phyloP scores from a whole-genome alignment of 2,888 invertebrate genomes.

The Chrysolina haemoptera region DNA sequence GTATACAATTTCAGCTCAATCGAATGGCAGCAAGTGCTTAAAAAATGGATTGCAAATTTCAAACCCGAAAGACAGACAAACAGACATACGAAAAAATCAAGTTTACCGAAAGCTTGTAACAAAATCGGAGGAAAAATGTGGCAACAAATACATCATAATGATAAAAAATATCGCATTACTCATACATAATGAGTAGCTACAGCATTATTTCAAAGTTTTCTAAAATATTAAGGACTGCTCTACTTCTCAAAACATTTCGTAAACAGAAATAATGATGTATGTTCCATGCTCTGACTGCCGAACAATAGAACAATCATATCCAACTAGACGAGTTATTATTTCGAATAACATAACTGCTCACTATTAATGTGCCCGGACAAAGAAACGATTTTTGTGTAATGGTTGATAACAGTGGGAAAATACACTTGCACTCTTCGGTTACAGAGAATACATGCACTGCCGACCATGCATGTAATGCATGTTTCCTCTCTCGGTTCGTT shows the following conservation, averaged over 20 bases:
- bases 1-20: too few relatives aligned
- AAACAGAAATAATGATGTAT: constrained; percentile 1
- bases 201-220: not conserved
- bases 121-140: too few relatives aligned
- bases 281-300: not conserved
- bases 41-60: too few relatives aligned
- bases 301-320: constrained; percentile 9
- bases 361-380: not conserved
- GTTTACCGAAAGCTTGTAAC: too few relatives aligned
- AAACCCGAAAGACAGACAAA: too few relatives aligned
- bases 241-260: not conserved
- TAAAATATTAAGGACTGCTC: not conserved
- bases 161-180: not conserved
- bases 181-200: too few relatives aligned
- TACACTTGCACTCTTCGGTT: constrained; percentile 18
- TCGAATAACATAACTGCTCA: constrained; percentile 9
- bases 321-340: constrained; percentile 2
- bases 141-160: not conserved
- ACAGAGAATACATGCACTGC: constrained; percentile 9
- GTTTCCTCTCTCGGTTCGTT: not conserved
- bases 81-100: too few relatives aligned
- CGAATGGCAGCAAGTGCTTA: too few relatives aligned
- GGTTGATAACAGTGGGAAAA: constrained; percentile 21
- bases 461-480: not conserved
- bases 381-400: constrained; percentile 11